Evolutionary conservation across 2,888 invertebrate species (phyloP), one percentile per base, ranked within the genome.

Genomic region (Carpatolechia fugitivella): DNA sequence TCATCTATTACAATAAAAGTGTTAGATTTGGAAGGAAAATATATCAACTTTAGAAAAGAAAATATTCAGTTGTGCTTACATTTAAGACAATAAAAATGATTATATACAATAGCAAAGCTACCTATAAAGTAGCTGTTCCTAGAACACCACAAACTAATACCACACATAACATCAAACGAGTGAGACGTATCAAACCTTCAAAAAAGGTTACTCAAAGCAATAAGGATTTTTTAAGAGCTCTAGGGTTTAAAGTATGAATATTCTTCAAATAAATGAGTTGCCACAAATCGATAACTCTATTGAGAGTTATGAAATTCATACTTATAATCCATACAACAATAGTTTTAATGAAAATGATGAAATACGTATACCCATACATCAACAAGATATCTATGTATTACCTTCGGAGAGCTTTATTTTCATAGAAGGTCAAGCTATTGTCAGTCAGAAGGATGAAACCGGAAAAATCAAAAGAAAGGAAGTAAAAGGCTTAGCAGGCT

Each of bases 361-460:
- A 54, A 62, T 64, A 3, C 41, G 62, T 24, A 64, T 62, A 46
- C 56, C 57, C 8, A 62, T 62, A 24, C 49, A 62, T 46, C 59
- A 61, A 10, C 62, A 62, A 59, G 62, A 62, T 49, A 44, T 58
- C 8, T 61, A 62, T 41, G 47, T 62, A n/a, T 49, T 64, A 38
- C 62, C 62, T 10, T 60, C 62, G 11, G 58, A 56, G 3, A 64
- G 64, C 20, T 40, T 61, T 4, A 54, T 62, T 13, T 57, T 58
- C 14, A 49, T 59, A 16, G 61, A 57, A 57, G 60, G 58, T n/a
- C n/a, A n/a, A n/a, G n/a, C n/a, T n/a, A n/a, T n/a, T n/a, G n/a
- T n/a, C n/a, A n/a, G n/a, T n/a, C n/a, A n/a, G n/a, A n/a, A n/a
- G n/a, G n/a, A n/a, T n/a, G n/a, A n/a, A n/a, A n/a, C n/a, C n/a